Conservation (phyloP, 1,140 invertebrate genomes). For the Cecropterus lyciades region DNA sequence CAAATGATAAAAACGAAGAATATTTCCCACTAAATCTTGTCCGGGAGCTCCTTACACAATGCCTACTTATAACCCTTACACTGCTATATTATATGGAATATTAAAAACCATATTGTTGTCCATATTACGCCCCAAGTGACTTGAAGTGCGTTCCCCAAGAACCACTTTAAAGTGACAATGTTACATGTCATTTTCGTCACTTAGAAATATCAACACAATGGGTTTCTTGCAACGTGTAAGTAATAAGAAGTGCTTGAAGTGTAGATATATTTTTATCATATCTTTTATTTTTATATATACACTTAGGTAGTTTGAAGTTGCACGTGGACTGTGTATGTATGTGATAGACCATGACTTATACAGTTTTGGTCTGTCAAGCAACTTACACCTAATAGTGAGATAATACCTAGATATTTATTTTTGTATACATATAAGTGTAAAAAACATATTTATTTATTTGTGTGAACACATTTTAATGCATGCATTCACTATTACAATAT, state of each 20-base stretch:
- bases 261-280: neutral
- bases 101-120: conserved; percentile 28
- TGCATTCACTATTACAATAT: too few relatives aligned
- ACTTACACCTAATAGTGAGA: too few relatives aligned
- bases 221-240: conserved; percentile 4
- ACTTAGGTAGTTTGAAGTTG: too few relatives aligned
- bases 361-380: too few relatives aligned
- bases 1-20: neutral
- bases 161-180: conserved; percentile 64
- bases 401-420: too few relatives aligned
- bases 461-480: too few relatives aligned
- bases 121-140: conserved; percentile 12
- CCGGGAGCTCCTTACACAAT: conserved; percentile 10
- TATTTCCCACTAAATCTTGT: neutral
- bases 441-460: too few relatives aligned
- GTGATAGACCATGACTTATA: too few relatives aligned
- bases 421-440: too few relatives aligned
- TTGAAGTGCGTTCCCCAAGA: conserved; percentile 15
- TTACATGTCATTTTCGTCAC: conserved; percentile 61
- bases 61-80: conserved; percentile 29
- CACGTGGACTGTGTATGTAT: too few relatives aligned
- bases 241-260: neutral
- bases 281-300: too few relatives aligned
- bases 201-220: conserved; percentile 28
- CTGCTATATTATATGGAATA: conserved; percentile 25